Evolutionary conservation across 2,797 vertebrate species (phyloP).

Genomic region (Labeo calbasu): DNA sequence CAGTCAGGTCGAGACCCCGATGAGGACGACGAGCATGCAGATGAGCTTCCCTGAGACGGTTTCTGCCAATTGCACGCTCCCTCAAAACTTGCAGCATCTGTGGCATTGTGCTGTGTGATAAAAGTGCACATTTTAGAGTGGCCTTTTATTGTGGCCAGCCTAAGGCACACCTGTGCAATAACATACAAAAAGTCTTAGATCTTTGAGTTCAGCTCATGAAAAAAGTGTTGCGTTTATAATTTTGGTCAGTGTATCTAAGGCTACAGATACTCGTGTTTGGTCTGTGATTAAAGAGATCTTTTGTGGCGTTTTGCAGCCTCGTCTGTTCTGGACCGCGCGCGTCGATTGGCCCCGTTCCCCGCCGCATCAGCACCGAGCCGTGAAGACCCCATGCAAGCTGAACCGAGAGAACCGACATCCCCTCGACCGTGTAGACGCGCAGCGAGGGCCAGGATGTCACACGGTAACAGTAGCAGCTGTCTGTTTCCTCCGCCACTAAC

Average conservation of each 20-base stretch:
- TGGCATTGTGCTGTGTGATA: no score
- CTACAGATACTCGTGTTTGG: not conserved
- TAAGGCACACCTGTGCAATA: no score
- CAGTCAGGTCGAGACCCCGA: no score
- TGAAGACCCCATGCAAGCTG: not conserved
- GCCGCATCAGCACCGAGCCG: not conserved
- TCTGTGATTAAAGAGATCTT: not conserved
- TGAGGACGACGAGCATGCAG: no score
- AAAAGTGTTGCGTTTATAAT: no score
- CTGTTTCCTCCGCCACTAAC: conserved; percentile 43
- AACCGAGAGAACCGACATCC: conserved; percentile 28
- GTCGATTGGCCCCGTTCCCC: conserved; percentile 33
- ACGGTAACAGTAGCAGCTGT: conserved; percentile 44
- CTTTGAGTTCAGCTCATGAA: no score
- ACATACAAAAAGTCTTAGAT: no score
- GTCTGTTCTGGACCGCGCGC: conserved; percentile 1
- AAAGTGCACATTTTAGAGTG: no score
- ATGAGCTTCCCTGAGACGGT: no score
- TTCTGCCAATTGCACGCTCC: no score
- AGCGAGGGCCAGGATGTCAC: conserved; percentile 33
- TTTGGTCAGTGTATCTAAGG: not conserved
- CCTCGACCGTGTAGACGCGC: not conserved
- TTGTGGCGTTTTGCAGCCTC: not conserved
- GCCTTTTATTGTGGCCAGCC: no score
- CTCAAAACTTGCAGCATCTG: no score